Conservation (phyloP, 2,888 invertebrate genomes). For the Xanthia icteritia region DNA sequence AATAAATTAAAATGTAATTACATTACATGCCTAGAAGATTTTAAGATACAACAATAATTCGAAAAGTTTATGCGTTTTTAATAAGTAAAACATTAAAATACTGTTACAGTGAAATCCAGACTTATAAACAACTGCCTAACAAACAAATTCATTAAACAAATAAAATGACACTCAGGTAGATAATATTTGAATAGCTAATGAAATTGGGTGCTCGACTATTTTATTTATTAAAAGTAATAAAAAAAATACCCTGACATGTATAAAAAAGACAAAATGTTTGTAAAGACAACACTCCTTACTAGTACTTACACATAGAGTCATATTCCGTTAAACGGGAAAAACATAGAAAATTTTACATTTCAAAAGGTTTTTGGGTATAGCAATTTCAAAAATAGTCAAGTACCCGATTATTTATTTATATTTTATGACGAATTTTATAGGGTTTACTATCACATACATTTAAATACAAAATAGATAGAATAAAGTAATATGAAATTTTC, state of each 20-base stretch:
- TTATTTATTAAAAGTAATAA: slow-evolving; percentile 29
- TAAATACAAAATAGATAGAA: slow-evolving; percentile 70
- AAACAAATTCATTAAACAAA: slow-evolving; percentile 29
- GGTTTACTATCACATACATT: slow-evolving; percentile 63
- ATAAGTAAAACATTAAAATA: slow-evolving; percentile 37
- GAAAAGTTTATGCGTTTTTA: slow-evolving; percentile 15
- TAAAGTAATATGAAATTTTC: slow-evolving; percentile 55
- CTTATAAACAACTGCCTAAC: not conserved
- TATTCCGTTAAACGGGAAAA: slow-evolving; percentile 45
- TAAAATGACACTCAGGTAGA: slow-evolving; percentile 3
- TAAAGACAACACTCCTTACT: slow-evolving; percentile 22
- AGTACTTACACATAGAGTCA: slow-evolving; percentile 20
- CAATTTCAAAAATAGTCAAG: slow-evolving; percentile 62
- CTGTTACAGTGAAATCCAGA: slow-evolving; percentile 20
- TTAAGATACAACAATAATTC: slow-evolving; percentile 32
- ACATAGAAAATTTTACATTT: slow-evolving; percentile 28
- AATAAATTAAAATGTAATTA: slow-evolving; percentile 47
- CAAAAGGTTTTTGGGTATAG: slow-evolving; percentile 31
- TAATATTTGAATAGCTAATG: slow-evolving; percentile 17
- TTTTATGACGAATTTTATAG: slow-evolving; percentile 62
- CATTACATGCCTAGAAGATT: slow-evolving; percentile 39
- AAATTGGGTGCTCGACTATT: slow-evolving; percentile 63
- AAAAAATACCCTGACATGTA: slow-evolving; percentile 31
- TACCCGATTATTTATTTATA: slow-evolving; percentile 50
- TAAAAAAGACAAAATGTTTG: slow-evolving; percentile 29